Evolutionary conservation across 1,140 invertebrate genomes (phyloP).

Genomic region (Caerostris darwini): DNA sequence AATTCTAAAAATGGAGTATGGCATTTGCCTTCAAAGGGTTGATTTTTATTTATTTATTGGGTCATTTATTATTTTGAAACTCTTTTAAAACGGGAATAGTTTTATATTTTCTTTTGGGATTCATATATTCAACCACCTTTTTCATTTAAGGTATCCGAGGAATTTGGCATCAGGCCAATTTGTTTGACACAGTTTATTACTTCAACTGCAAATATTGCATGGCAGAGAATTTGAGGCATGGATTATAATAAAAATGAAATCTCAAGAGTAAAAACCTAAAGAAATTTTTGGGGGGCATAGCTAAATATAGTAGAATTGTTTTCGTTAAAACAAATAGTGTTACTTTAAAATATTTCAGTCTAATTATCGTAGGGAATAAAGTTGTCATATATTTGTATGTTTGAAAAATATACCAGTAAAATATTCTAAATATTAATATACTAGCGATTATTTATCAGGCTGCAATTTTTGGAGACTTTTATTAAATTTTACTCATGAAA

Average conservation of each 20-base stretch:
- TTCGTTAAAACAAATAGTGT: no score
- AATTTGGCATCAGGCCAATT: constrained; percentile 13
- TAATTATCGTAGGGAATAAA: no score
- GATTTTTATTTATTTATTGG: not conserved
- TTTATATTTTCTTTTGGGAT: not conserved
- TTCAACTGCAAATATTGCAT: not conserved
- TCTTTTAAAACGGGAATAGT: not conserved
- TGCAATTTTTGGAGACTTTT: no score
- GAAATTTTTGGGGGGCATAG: no score
- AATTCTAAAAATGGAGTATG: not conserved
- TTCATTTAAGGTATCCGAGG: constrained; percentile 16
- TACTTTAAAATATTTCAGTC: no score
- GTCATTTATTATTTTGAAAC: not conserved
- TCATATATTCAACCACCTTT: not conserved
- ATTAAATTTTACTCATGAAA: no score
- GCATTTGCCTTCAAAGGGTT: not conserved
- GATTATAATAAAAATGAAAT: not conserved
- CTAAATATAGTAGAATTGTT: no score
- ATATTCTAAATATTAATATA: no score
- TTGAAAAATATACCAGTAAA: no score
- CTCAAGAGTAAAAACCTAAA: no score
- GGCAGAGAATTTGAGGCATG: not conserved
- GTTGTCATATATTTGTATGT: no score
- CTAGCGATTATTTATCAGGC: no score
- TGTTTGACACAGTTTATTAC: constrained; percentile 4